Conservation (phyloP, 2,113 vertebrate species). For the Propithecus coquereli region DNA sequence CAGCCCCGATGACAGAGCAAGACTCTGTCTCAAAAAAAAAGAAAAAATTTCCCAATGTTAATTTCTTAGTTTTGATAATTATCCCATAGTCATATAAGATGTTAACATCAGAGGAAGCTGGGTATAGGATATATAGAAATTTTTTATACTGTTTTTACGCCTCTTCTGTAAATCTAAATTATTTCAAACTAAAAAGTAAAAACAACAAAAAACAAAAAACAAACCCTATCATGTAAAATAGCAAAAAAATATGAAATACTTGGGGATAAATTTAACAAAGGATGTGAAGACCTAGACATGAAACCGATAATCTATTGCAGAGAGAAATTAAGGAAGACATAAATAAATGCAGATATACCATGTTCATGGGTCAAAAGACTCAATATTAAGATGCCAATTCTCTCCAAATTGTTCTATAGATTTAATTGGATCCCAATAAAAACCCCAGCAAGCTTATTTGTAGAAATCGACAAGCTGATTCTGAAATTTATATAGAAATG, state of each 20-base stretch:
- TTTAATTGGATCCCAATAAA: background rate
- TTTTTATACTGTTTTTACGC: background rate
- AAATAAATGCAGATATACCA: background rate
- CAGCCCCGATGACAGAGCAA: too few species aligned
- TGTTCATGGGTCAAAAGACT: background rate
- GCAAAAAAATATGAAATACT: background rate
- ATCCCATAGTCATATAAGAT: background rate
- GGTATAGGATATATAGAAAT: background rate
- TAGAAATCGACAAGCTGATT: background rate
- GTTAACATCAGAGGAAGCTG: background rate
- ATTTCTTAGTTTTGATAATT: background rate
- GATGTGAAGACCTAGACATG: background rate
- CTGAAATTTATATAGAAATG: background rate
- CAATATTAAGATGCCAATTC: background rate
- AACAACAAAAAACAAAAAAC: background rate
- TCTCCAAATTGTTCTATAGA: background rate
- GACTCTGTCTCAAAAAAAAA: too few species aligned
- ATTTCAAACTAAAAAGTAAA: conserved; percentile 10
- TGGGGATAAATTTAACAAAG: background rate
- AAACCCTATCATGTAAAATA: background rate
- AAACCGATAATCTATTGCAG: background rate
- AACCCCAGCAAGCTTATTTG: background rate
- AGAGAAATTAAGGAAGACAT: background rate
- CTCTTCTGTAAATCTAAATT: background rate
- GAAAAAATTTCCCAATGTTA: background rate